Base-by-base conservation (phyloP, 2,888 invertebrate species). In the Pinctada fucata region DNA sequence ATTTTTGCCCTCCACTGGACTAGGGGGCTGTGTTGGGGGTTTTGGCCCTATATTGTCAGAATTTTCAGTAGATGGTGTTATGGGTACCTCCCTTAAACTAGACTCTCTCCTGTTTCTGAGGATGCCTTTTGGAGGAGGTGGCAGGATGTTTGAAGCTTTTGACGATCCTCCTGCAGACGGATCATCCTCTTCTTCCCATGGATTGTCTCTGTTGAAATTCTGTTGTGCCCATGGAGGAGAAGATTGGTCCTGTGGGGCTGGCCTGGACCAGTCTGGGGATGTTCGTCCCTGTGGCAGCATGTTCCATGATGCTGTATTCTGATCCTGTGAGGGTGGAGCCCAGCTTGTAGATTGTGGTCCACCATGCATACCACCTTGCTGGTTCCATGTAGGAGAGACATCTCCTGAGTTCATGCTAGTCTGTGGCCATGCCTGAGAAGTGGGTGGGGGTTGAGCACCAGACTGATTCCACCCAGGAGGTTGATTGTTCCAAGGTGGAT, bases 121-220 rank as follows among this genome's bases (percentile, higher is more conserved):
- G 71, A 86, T 86, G 73, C 86, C 76, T 81, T 86, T 86, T 49
- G 81, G 77, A 73, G 84, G 82, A 31, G 84, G 75, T 31, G 80
- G 81, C 73, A 67, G 82, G 66, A 51, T 67, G 47, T 48, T 72
- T 31, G 75, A 6, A 66, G 72, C 47, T 13, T 73, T 58, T 31
- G 67, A 70, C 47, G 51, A 47, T 65, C 45, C 3, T 74, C 16
- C 8, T 45, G 66, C 47, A 8, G 70, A 16, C 4, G 64, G 63
- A 31, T 73, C 75, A 2, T 71, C 77, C 52, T 68, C 31, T 71
- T 81, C 68, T 63, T 75, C 76, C 75, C 76, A 76, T 2, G 75
- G 10, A 50, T 45, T 69, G n/a, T 69, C 71, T 45, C 66, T 71
- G 10, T 51, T 58, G 64, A 58, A 31, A 48, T 13, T 13, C 13